These are phyloP conservation scores for Ditula angustiorana DNA, from an alignment of 2,888 invertebrate species.

Conservation along the genomic window DNA sequence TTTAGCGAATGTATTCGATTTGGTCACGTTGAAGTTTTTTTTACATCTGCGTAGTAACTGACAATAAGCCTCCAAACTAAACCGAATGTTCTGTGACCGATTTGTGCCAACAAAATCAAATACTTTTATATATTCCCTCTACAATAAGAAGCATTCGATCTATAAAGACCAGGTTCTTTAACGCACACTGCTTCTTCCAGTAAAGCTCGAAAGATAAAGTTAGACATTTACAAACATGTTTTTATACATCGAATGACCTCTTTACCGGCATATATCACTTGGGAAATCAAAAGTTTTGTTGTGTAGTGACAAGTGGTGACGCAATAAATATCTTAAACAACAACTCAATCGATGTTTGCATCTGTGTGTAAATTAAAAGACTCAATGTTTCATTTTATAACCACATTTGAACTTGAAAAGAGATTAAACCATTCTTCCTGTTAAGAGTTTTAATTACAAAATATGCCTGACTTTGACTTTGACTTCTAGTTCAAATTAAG, in stretches of 20 bases:
- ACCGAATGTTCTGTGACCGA: constrained; percentile 42
- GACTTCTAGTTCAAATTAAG: neutral
- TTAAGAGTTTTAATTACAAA: neutral
- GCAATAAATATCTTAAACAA: neutral
- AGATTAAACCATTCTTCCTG: neutral
- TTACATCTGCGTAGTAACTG: constrained; percentile 40
- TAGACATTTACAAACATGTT: neutral
- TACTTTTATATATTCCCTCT: constrained; percentile 24
- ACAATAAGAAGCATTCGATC: constrained; percentile 18
- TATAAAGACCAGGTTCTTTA: neutral
- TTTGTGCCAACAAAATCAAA: constrained; percentile 23
- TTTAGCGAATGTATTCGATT: constrained; percentile 85
- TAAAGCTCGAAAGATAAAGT: neutral
- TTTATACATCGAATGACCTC: constrained; percentile 27
- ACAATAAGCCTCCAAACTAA: constrained; percentile 53
- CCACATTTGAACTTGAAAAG: neutral
- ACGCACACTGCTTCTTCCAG: neutral
- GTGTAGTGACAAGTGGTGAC: neutral
- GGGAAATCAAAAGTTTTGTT: constrained; percentile 15
- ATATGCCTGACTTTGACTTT: neutral
- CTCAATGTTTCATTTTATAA: neutral
- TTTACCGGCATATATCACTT: constrained; percentile 16
- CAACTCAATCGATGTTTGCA: neutral
- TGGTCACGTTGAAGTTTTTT: constrained; percentile 74
- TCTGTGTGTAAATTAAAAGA: neutral